Evolutionary conservation across 2,888 invertebrate genomes (phyloP).

Genomic region (Thyatira batis): DNA sequence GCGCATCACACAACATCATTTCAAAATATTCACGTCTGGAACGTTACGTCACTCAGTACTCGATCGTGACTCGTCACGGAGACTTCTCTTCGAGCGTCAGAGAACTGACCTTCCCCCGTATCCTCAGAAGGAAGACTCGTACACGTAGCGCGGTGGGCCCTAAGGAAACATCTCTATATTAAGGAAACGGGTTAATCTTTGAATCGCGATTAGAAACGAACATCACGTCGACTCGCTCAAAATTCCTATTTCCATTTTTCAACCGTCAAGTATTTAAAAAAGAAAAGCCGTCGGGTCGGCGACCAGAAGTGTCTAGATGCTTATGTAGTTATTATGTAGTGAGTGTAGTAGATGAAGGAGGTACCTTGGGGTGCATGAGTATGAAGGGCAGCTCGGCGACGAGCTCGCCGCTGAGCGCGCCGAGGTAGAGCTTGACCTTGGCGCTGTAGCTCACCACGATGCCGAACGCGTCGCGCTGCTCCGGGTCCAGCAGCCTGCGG

Average conservation of each 20-base stretch:
- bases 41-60: not conserved
- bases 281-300: too few relatives aligned
- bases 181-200: not conserved
- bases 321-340: too few relatives aligned
- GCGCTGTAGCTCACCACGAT: constrained; percentile 97
- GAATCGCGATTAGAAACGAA: too few relatives aligned
- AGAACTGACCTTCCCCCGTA: not conserved
- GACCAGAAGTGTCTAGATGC: too few relatives aligned
- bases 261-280: too few relatives aligned
- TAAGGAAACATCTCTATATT: constrained; percentile 15
- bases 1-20: constrained; percentile 10
- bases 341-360: not conserved
- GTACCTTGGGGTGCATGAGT: constrained; percentile 94
- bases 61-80: too few relatives aligned
- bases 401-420: constrained; percentile 95
- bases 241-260: too few relatives aligned
- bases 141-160: constrained; percentile 15
- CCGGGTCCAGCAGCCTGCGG: constrained; percentile 83
- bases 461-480: constrained; percentile 95
- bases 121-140: constrained; percentile 17
- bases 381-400: constrained; percentile 96
- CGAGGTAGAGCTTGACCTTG: constrained; percentile 96
- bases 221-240: too few relatives aligned
- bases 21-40: too few relatives aligned
- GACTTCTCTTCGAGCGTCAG: not conserved